Evolutionary conservation across 2,113 vertebrate genomes (phyloP), one percentile per base, ranked within the genome.

Genomic region (Rhynchomys soricoides): DNA sequence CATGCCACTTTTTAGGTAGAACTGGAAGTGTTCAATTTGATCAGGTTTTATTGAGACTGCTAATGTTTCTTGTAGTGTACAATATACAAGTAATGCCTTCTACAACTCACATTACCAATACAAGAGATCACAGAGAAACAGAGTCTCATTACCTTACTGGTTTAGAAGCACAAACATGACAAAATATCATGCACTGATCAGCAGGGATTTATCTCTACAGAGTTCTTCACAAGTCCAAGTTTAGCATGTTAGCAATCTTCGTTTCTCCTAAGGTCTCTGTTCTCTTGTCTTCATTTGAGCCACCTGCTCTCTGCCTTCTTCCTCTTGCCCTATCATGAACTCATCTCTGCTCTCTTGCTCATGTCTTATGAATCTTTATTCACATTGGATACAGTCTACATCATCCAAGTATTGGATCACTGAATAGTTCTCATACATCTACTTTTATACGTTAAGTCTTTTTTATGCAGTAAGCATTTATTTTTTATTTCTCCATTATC

Each of bases 1-100:
- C n/a, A 15, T 7, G 19, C 22, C 48, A 2, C 52, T 77, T 95
- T 97, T 94, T 59, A 73, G 52, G 37, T 50, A 88, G 62, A 87
- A 11, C 1, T 74, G 82, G 62, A 43, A 89, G 24, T n/a, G 13
- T 68, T 0, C 15, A 94, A 3, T 7, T 68, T 75, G 7, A 62
- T 24, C 74, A 59, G 2, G 48, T 71, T 92, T 77, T 17, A 22
- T 45, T 57, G 2, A 89, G 2, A n/a, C 7, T 34, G 55, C 68
- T n/a, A 68, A 73, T 87, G 8, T 71, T 90, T 66, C 1, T 68
- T 87, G 24, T 22, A 64, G 15, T 43, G 79, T 52, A 68, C 5
- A 52, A 79, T 40, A 73, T 21, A 7, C 17, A 94, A 73, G 21
- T 50, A 22, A 71, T 21, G 7, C 0, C 73, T 52, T 91, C 13